Evolutionary conservation across 1,140 invertebrate species (phyloP).

Genomic region (Nebria ingens): DNA sequence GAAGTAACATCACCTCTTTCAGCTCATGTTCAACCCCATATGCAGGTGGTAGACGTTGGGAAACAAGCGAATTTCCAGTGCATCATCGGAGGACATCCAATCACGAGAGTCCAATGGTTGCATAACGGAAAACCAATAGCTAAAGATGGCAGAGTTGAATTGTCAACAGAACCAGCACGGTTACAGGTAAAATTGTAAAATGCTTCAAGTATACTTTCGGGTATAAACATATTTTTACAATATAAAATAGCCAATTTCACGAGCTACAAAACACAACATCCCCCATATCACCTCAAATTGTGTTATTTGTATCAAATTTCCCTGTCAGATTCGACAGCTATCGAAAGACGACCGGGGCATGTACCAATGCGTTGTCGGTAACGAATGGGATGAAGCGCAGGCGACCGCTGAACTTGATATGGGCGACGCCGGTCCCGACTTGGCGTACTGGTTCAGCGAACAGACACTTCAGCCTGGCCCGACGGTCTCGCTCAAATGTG

Average conservation of each 20-base stretch:
- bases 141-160: constrained; percentile 46
- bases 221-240: no score
- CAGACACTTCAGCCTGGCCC: constrained; percentile 82
- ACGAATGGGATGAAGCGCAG: constrained; percentile 76
- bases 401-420: constrained; percentile 71
- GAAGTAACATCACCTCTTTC: constrained; percentile 53
- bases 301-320: no score
- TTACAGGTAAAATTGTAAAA: constrained; percentile 33
- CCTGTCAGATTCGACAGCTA: constrained; percentile 54
- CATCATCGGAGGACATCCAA: constrained; percentile 72
- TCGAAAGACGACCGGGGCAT: constrained; percentile 71
- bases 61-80: constrained; percentile 76
- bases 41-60: constrained; percentile 68
- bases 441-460: constrained; percentile 81
- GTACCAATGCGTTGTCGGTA: constrained; percentile 83
- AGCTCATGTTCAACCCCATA: constrained; percentile 60
- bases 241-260: no score
- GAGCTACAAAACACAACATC: no score
- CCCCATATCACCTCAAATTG: no score
- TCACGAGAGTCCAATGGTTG: constrained; percentile 70
- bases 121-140: constrained; percentile 67
- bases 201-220: neutral
- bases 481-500: constrained; percentile 80
- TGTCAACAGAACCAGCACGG: constrained; percentile 40
- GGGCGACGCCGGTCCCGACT: constrained; percentile 74